Evolutionary conservation across 2,888 invertebrate species (phyloP).

Genomic region (Girardia tigrina): DNA sequence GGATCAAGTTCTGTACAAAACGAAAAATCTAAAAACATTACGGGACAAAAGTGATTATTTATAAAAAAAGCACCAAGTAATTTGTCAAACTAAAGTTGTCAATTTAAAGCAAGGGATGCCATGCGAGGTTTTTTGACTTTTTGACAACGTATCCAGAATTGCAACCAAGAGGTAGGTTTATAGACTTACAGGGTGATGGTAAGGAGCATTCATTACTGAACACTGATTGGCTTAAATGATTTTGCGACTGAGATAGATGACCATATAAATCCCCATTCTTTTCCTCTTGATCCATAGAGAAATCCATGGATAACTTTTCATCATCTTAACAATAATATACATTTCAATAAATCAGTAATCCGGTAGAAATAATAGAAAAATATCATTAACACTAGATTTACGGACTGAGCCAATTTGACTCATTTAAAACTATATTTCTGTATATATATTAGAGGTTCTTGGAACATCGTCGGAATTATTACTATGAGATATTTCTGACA

Average conservation of each 20-base stretch:
- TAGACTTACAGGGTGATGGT: background rate
- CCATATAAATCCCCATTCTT: background rate
- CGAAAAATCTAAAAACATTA: background rate
- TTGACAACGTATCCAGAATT: background rate
- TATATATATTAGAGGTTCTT: no score
- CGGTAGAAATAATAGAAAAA: no score
- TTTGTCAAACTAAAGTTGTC: background rate
- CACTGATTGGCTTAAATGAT: background rate
- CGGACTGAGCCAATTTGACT: no score
- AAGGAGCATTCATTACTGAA: background rate
- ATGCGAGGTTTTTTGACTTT: background rate
- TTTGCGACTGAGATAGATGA: background rate
- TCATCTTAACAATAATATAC: no score
- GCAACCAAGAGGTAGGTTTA: background rate
- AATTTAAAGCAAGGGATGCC: conserved; percentile 17
- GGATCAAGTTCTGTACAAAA: background rate
- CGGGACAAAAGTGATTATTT: background rate
- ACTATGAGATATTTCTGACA: no score
- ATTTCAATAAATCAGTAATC: no score
- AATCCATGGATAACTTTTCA: no score
- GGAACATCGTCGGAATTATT: no score
- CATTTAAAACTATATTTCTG: no score
- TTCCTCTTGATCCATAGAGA: background rate
- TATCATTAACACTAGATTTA: no score
- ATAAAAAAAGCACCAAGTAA: background rate